These are phyloP conservation scores for Cyclura pinguis DNA, from an alignment of 2,797 vertebrate genomes.

Conservation along the genomic window DNA sequence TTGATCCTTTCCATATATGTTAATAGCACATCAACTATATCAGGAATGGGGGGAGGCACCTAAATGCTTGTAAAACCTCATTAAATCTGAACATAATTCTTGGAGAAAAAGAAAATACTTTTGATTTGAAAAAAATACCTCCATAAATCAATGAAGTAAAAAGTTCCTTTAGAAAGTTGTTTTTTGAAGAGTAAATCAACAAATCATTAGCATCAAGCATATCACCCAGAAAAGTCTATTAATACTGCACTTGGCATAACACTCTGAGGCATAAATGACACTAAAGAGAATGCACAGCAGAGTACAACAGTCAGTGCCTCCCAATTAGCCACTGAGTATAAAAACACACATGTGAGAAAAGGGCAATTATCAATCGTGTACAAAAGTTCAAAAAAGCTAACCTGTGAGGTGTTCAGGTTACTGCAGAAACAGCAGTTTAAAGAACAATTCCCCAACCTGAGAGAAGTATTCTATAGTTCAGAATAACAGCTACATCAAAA, in stretches of 20 bases:
- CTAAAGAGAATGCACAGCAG: constrained; percentile 58
- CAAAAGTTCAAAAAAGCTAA: constrained; percentile 35
- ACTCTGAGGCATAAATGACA: constrained; percentile 67
- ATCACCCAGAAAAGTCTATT: constrained; percentile 53
- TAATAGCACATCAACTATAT: constrained; percentile 65
- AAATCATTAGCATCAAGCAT: constrained; percentile 68
- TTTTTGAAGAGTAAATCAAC: constrained; percentile 63
- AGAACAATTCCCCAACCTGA: constrained; percentile 47
- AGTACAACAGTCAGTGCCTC: constrained; percentile 56
- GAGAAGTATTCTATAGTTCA: constrained; percentile 41
- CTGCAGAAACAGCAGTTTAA: constrained; percentile 48
- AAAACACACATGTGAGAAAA: constrained; percentile 61
- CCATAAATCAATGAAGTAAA: constrained; percentile 48
- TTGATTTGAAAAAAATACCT: constrained; percentile 53
- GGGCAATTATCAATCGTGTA: constrained; percentile 63
- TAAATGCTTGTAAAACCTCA: constrained; percentile 65
- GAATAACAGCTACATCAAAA: constrained; percentile 30
- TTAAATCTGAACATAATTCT: constrained; percentile 53
- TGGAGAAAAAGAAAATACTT: constrained; percentile 50
- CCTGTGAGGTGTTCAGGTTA: constrained; percentile 29
- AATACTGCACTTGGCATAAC: constrained; percentile 56
- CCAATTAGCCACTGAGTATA: constrained; percentile 67
- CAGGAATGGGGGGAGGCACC: constrained; percentile 40
- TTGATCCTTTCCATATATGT: constrained; percentile 64
- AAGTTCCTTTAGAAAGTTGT: constrained; percentile 54